These are phyloP conservation scores for Sympetrum striolatum DNA, from an alignment of 2,888 invertebrate species.

Conservation along the genomic window DNA sequence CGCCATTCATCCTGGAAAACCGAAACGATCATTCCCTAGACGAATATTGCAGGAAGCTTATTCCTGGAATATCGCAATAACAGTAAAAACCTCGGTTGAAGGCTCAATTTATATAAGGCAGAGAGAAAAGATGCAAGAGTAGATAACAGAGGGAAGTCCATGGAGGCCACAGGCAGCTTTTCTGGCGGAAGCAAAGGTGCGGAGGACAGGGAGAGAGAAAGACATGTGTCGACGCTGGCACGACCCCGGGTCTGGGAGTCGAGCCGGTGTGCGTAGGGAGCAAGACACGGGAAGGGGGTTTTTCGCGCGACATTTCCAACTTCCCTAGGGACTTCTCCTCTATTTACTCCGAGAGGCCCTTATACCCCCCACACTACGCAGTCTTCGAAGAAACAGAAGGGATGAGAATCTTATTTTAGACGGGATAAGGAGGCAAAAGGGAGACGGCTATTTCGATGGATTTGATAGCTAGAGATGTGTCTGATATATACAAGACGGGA, in stretches of 20 bases:
- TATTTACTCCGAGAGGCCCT: not conserved
- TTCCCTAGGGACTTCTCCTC: not conserved
- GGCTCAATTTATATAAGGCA: constrained; percentile 12
- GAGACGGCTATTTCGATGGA: constrained; percentile 39
- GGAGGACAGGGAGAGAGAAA: not conserved
- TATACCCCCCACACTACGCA: not conserved
- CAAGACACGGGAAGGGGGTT: not conserved
- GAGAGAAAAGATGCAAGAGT: too few relatives aligned
- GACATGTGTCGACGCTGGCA: constrained; percentile 29
- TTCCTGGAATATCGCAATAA: not conserved
- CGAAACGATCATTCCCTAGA: not conserved
- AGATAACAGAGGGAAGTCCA: not conserved
- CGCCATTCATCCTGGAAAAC: not conserved
- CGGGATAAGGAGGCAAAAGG: constrained; percentile 21
- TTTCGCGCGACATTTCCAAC: not conserved
- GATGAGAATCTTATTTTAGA: constrained; percentile 30
- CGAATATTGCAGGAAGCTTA: not conserved
- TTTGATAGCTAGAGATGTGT: constrained; percentile 41
- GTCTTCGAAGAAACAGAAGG: not conserved
- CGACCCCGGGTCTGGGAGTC: not conserved
- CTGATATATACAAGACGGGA: constrained; percentile 37
- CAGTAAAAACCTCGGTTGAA: not conserved
- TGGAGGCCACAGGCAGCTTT: not conserved
- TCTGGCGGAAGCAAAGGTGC: constrained; percentile 1
- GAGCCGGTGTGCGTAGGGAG: not conserved